phyloP scores from a whole-genome alignment of 2,113 vertebrate genomes.

The Thryonomys swinderianus region DNA sequence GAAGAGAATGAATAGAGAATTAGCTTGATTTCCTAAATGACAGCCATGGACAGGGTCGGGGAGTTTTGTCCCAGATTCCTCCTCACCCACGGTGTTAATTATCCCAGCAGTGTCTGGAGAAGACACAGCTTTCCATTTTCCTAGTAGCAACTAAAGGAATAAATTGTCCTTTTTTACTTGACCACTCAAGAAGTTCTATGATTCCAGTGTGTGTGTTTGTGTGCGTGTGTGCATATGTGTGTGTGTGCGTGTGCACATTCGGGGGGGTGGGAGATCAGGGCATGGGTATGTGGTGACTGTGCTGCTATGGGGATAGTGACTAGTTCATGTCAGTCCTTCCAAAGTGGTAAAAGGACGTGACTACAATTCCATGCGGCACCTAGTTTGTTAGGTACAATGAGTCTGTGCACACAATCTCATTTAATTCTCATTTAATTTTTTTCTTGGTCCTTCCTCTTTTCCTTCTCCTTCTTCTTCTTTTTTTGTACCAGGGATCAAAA shows the following conservation, averaged over 20 bases:
- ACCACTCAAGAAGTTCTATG: neutral
- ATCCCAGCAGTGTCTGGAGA: neutral
- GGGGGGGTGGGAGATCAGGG: fast-evolving
- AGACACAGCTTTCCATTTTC: conserved; percentile 6
- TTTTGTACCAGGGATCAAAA: too few species aligned
- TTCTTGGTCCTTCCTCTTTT: neutral
- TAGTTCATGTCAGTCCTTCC: neutral
- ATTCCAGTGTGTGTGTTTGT: neutral
- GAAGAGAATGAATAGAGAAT: neutral
- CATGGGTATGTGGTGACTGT: neutral
- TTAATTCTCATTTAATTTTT: neutral
- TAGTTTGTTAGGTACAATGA: neutral
- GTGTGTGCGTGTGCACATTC: neutral
- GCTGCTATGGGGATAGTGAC: neutral
- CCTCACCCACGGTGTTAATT: conserved; percentile 25
- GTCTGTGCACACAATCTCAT: neutral
- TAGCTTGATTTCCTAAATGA: conserved; percentile 47
- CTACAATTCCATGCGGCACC: neutral
- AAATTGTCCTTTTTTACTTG: conserved; percentile 3
- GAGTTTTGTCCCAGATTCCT: conserved; percentile 3
- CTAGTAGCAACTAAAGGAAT: conserved; percentile 24
- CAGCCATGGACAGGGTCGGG: neutral
- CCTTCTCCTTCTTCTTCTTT: neutral
- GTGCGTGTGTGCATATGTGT: neutral
- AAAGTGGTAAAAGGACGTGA: neutral